phyloP scores from a whole-genome alignment of 2,113 vertebrate genomes.

The Carassius gibelio region DNA sequence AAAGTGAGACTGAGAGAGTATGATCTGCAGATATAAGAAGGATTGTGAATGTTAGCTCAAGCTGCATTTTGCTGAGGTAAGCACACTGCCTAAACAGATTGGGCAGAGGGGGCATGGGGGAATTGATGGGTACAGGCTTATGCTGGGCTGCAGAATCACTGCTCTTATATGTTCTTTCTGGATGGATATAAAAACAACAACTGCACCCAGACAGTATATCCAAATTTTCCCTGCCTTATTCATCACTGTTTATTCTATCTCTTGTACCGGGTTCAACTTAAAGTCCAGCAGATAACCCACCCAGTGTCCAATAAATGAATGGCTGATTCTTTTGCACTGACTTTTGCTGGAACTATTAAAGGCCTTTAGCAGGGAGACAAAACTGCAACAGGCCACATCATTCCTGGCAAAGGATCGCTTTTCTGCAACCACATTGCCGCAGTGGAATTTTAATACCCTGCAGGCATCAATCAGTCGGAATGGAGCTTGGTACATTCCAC shows the following conservation, averaged over 20 bases:
- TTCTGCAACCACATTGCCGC: slow-evolving; percentile 41
- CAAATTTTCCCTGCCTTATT: not conserved
- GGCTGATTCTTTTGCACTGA: not conserved
- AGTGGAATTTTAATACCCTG: slow-evolving; percentile 62
- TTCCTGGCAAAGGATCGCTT: slow-evolving; percentile 44
- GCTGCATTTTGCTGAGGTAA: slow-evolving; percentile 59
- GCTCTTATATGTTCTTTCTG: slow-evolving; percentile 35
- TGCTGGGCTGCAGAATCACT: slow-evolving; percentile 16
- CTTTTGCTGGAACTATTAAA: slow-evolving; percentile 4
- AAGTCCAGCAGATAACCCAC: slow-evolving; percentile 10
- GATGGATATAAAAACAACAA: slow-evolving; percentile 28
- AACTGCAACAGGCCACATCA: slow-evolving; percentile 46
- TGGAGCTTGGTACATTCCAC: slow-evolving; percentile 22
- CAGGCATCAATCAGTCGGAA: slow-evolving; percentile 54
- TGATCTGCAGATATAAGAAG: slow-evolving; percentile 24
- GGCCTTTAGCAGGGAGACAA: slow-evolving; percentile 34
- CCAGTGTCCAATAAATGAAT: slow-evolving; percentile 15
- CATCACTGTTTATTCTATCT: slow-evolving; percentile 37
- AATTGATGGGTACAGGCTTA: slow-evolving; percentile 20
- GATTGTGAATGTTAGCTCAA: not conserved
- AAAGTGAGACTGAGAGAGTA: slow-evolving; percentile 16
- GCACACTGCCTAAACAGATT: slow-evolving; percentile 44
- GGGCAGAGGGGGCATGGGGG: not conserved
- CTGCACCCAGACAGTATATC: slow-evolving; percentile 15
- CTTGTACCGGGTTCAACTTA: slow-evolving; percentile 6